A percentile compares a stretch with the other conserved stretches of the same genome.
phyloP scores from a whole-genome alignment of 1,140 invertebrate species.

The Aphidius ervi region DNA sequence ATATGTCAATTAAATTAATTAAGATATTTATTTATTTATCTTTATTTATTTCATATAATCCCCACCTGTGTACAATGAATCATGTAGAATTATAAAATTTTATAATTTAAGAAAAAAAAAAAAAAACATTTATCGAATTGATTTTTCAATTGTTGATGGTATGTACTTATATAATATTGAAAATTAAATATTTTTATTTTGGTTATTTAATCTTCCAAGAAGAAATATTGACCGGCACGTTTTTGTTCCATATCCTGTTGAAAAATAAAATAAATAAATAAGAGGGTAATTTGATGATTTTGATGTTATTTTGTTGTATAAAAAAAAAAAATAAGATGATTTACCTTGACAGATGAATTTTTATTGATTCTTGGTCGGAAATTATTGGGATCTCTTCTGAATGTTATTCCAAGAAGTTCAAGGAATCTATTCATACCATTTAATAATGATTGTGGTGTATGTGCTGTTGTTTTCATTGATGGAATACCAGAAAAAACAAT shows the following conservation, averaged over 20 bases:
- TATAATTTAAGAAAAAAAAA: background rate
- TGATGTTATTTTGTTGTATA: no score
- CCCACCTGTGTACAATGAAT: background rate
- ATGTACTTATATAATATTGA: no score
- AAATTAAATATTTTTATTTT: no score
- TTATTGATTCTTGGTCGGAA: constrained; percentile 99
- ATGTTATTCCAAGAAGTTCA: constrained; percentile 95
- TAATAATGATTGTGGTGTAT: constrained; percentile 88
- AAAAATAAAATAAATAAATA: constrained; percentile 12
- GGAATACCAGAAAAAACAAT: constrained; percentile 97
- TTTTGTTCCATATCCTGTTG: constrained; percentile 94
- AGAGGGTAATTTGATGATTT: constrained; percentile 8
- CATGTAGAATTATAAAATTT: background rate
- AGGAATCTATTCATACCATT: constrained; percentile 99
- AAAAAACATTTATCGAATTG: no score
- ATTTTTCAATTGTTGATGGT: no score
- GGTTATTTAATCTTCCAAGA: constrained; percentile 82
- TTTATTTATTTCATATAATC: background rate
- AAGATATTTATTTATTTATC: no score
- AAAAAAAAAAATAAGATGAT: constrained; percentile 3
- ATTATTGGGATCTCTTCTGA: constrained; percentile 97
- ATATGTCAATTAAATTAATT: no score
- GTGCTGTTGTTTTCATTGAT: constrained; percentile 82
- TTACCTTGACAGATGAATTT: constrained; percentile 88
- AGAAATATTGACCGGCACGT: constrained; percentile 95